Percentiles rank a stretch among this genome's conserved stretches.
These are phyloP conservation scores for Synaphobranchus kaupii DNA, from an alignment of 2,797 vertebrate genomes.

Conservation along the genomic window DNA sequence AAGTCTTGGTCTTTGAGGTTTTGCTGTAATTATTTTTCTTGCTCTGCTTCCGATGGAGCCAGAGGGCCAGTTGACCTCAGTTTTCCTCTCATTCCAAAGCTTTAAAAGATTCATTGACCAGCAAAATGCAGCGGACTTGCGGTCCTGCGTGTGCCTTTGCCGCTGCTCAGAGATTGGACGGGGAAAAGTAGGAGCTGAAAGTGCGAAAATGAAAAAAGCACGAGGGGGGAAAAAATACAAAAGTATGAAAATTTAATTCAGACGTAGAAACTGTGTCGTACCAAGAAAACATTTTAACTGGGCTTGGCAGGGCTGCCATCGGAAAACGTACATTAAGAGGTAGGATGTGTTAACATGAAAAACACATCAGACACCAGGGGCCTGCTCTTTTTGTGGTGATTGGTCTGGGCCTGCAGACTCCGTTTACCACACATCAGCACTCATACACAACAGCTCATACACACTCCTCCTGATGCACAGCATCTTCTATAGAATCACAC, in stretches of 20 bases:
- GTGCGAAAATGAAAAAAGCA: neutral
- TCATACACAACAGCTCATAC: neutral
- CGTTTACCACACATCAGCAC: constrained; percentile 21
- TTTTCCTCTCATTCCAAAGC: neutral
- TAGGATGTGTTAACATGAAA: constrained; percentile 81
- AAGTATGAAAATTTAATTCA: constrained; percentile 75
- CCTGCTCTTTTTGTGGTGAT: constrained; percentile 52
- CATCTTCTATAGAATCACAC: neutral
- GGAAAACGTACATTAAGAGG: constrained; percentile 74
- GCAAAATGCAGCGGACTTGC: constrained; percentile 12
- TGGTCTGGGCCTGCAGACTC: constrained; percentile 52
- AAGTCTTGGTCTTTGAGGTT: neutral
- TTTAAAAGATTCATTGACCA: constrained; percentile 1
- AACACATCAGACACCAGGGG: constrained; percentile 72
- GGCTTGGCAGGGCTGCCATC: constrained; percentile 65
- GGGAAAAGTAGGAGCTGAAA: neutral
- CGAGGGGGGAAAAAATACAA: constrained; percentile 59
- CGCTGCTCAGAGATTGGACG: too few relatives aligned
- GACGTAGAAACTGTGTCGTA: constrained; percentile 75
- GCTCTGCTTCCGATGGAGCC: neutral
- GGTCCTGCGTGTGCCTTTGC: constrained; percentile 13
- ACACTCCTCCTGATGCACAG: neutral
- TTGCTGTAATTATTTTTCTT: neutral
- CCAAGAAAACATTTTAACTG: constrained; percentile 73
- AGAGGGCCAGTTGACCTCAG: neutral